Percentiles rank a stretch among this genome's conserved stretches.
These are phyloP conservation scores for Eurystomus glaucurus DNA, from an alignment of 2,797 vertebrate genomes.

Conservation along the genomic window DNA sequence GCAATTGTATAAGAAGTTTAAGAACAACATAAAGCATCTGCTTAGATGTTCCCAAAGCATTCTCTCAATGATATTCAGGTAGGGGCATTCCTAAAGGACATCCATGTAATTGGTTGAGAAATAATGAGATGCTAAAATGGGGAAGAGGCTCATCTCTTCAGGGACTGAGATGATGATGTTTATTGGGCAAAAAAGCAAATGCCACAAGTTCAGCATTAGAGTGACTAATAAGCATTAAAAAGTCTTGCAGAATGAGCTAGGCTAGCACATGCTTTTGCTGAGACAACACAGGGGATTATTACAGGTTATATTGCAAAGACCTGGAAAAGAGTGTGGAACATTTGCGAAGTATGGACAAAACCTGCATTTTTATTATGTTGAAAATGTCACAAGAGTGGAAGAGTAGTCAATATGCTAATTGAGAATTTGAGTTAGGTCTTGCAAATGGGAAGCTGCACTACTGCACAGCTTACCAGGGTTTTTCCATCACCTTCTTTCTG, in stretches of 20 bases:
- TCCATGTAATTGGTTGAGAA: background rate
- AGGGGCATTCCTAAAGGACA: background rate
- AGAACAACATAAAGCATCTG: background rate
- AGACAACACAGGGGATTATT: background rate
- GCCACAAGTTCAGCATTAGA: background rate
- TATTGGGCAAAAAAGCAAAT: background rate
- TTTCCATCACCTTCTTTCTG: background rate
- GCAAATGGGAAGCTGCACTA: background rate
- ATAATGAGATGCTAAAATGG: background rate
- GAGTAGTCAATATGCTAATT: background rate
- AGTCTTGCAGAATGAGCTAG: background rate
- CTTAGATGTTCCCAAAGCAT: background rate
- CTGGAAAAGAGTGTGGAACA: fast-evolving
- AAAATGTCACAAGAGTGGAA: background rate
- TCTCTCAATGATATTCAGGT: background rate
- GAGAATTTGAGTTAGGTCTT: background rate
- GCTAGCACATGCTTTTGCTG: background rate
- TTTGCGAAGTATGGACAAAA: background rate
- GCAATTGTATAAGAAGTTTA: background rate
- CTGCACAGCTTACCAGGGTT: background rate
- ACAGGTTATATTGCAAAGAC: background rate
- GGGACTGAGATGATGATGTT: background rate
- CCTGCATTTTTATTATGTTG: background rate
- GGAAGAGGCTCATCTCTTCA: background rate
- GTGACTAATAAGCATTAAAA: background rate